These are phyloP conservation scores for Smutsia temminckii DNA, from an alignment of 2,797 vertebrate species.

Conservation along the genomic window DNA sequence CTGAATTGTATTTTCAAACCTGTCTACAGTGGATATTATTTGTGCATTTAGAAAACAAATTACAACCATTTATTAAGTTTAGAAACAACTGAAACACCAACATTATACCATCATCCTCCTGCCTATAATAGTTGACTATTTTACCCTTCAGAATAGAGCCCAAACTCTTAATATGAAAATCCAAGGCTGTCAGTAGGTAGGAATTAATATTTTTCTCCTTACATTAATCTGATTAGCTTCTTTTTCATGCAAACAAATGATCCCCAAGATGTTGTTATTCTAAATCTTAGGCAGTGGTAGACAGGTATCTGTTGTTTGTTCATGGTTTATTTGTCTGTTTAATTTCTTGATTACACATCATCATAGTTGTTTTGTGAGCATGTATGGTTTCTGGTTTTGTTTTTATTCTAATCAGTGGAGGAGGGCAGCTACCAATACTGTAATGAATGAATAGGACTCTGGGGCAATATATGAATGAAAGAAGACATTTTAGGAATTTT, in stretches of 20 bases:
- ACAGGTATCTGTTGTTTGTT: constrained; percentile 20
- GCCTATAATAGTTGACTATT: not conserved
- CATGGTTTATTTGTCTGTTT: constrained; percentile 3
- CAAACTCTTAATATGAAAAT: not conserved
- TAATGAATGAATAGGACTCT: constrained; percentile 6
- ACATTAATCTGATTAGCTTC: not conserved
- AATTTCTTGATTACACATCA: constrained; percentile 3
- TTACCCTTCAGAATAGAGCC: not conserved
- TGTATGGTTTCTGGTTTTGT: constrained; percentile 14
- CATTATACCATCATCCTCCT: not conserved
- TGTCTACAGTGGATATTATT: not conserved
- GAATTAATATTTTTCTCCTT: constrained; percentile 16
- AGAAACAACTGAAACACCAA: not conserved
- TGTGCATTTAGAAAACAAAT: not conserved
- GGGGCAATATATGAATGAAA: not conserved
- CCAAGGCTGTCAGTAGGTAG: not conserved
- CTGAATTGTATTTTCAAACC: not conserved
- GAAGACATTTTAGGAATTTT: constrained; percentile 36
- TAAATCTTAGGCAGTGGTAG: not conserved
- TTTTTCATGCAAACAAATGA: constrained; percentile 40
- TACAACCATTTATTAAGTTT: not conserved
- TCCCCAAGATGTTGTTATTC: not conserved
- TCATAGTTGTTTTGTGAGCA: not conserved
- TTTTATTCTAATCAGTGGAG: constrained; percentile 40
- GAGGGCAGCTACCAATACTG: not conserved